Conservation (phyloP, 2,888 invertebrate genomes). For the Orthonevra nobilis region DNA sequence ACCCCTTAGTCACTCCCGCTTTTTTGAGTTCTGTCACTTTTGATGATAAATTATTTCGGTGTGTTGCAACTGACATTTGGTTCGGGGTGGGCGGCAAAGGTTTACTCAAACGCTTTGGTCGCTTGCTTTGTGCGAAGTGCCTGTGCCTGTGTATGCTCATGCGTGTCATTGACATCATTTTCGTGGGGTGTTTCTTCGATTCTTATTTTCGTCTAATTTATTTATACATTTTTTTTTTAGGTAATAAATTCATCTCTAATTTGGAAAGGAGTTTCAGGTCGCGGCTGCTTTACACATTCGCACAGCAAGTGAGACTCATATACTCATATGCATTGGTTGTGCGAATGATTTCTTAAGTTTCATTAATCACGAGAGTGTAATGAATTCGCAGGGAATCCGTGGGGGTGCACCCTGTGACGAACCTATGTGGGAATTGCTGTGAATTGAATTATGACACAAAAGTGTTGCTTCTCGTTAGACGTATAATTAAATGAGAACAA, state of each 20-base stretch:
- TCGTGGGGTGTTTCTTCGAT: slow-evolving; percentile 45
- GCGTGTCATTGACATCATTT: slow-evolving; percentile 66
- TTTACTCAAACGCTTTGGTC: no score
- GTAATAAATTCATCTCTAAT: slow-evolving; percentile 64
- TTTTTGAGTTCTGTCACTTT: slow-evolving; percentile 58
- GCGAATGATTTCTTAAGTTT: slow-evolving; percentile 61
- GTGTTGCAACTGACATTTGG: slow-evolving; percentile 62
- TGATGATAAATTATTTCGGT: slow-evolving; percentile 65
- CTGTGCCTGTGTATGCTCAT: slow-evolving; percentile 39
- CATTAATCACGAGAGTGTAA: slow-evolving; percentile 67
- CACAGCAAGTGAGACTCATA: slow-evolving; percentile 36
- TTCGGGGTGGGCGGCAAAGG: slow-evolving; percentile 15
- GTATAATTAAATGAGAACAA: slow-evolving; percentile 61
- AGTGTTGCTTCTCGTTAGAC: slow-evolving; percentile 63
- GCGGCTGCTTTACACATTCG: slow-evolving; percentile 28
- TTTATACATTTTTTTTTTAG: slow-evolving; percentile 23
- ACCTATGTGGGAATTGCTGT: slow-evolving; percentile 19
- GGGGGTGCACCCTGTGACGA: neutral
- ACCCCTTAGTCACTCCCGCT: slow-evolving; percentile 58
- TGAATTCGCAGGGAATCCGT: slow-evolving; percentile 42
- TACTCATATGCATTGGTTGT: slow-evolving; percentile 63
- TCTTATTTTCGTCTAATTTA: no score
- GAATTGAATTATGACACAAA: slow-evolving; percentile 55
- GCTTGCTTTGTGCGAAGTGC: no score
- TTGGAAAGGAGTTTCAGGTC: slow-evolving; percentile 56